These are phyloP conservation scores for Indicator maculatus DNA, from an alignment of 2,113 vertebrate genomes.

Conservation along the genomic window DNA sequence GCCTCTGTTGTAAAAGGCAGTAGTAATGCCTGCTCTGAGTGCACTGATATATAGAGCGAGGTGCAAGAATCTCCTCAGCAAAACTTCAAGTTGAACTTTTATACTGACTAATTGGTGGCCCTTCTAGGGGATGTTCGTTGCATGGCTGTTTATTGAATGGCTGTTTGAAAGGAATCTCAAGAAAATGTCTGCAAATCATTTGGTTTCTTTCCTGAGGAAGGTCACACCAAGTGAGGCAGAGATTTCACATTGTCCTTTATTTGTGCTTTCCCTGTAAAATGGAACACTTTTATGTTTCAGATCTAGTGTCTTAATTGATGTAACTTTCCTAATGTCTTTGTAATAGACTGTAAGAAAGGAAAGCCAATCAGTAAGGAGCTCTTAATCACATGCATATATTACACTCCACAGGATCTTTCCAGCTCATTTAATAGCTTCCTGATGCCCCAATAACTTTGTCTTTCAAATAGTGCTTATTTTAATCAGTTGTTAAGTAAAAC, in stretches of 20 bases:
- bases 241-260: not conserved
- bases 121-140: not conserved
- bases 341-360: not conserved
- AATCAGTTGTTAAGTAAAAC: not conserved
- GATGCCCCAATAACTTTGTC: not conserved
- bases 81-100: not conserved
- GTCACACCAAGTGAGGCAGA: not conserved
- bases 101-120: not conserved
- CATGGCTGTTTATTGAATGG: not conserved
- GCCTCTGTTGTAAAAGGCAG: not conserved
- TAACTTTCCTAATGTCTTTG: constrained; percentile 1
- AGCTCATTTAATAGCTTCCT: not conserved
- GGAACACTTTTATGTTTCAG: not conserved
- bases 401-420: not conserved
- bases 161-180: not conserved
- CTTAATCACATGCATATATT: not conserved
- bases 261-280: constrained; percentile 21
- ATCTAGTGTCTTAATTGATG: not conserved
- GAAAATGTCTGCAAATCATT: not conserved
- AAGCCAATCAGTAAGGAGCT: not conserved
- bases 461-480: not conserved
- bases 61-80: not conserved
- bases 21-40: not conserved
- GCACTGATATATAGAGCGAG: not conserved
- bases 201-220: not conserved